phyloP scores from a whole-genome alignment of 2,797 vertebrate genomes.

The Propithecus perrieri region DNA sequence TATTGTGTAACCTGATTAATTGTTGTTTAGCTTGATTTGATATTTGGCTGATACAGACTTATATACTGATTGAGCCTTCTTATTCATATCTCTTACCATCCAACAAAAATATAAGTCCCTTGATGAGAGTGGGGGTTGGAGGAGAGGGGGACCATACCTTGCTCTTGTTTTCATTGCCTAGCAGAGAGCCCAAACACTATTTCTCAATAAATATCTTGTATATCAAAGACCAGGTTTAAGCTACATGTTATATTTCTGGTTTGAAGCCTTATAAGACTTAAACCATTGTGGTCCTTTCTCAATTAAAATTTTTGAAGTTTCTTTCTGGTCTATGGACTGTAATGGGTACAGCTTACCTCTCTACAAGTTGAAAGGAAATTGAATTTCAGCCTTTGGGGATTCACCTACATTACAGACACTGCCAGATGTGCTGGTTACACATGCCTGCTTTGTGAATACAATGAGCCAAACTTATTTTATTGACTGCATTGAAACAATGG shows the following conservation, averaged over 20 bases:
- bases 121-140: not conserved
- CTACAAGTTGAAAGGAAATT: constrained; percentile 64
- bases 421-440: constrained; percentile 76
- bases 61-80: not conserved
- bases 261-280: not conserved
- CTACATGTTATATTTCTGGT: not conserved
- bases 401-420: constrained; percentile 63
- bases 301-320: constrained; percentile 56
- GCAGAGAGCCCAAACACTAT: not conserved
- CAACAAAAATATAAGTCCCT: not conserved
- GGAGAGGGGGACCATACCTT: not conserved
- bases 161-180: not conserved
- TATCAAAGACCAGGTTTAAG: not conserved
- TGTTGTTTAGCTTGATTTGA: not conserved
- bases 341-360: constrained; percentile 16
- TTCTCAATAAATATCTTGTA: constrained; percentile 40
- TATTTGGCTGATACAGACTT: not conserved
- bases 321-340: constrained; percentile 24
- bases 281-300: not conserved
- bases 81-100: not conserved
- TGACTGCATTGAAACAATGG: constrained; percentile 74
- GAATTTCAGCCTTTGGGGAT: constrained; percentile 69
- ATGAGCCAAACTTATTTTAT: constrained; percentile 63
- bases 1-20: not conserved
- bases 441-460: constrained; percentile 75